phyloP scores from a whole-genome alignment of 2,888 invertebrate species.

The Hemithea aestivaria region DNA sequence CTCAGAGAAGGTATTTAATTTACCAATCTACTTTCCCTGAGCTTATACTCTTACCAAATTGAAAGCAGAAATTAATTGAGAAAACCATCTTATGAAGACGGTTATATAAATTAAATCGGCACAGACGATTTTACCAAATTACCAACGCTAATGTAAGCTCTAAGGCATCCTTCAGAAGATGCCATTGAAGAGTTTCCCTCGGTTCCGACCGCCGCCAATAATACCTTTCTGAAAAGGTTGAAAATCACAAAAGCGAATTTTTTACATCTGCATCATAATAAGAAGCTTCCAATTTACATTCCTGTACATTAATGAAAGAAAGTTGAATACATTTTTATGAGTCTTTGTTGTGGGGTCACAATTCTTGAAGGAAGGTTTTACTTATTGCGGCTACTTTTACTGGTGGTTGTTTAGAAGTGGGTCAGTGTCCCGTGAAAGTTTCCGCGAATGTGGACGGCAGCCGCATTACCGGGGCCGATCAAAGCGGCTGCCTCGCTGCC shows the following conservation, averaged over 20 bases:
- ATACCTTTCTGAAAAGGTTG: constrained; percentile 6
- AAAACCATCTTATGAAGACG: constrained; percentile 5
- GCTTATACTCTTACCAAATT: constrained; percentile 7
- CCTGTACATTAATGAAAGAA: constrained; percentile 14
- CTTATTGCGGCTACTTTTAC: constrained; percentile 53
- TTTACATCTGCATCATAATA: constrained; percentile 16
- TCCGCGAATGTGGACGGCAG: constrained; percentile 60
- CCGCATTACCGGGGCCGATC: constrained; percentile 59
- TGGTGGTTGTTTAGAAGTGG: constrained; percentile 58
- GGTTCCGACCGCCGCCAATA: constrained; percentile 2
- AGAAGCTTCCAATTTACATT: constrained; percentile 12
- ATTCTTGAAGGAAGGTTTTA: constrained; percentile 47
- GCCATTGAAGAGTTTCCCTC: constrained; percentile 4
- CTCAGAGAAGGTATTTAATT: background rate
- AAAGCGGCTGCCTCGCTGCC: constrained; percentile 52
- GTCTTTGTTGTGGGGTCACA: constrained; percentile 25
- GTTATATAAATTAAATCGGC: constrained; percentile 7
- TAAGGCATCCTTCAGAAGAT: constrained; percentile 5
- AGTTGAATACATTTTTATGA: constrained; percentile 24
- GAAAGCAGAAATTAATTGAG: constrained; percentile 6
- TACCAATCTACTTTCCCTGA: constrained; percentile 4
- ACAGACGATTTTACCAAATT: constrained; percentile 12
- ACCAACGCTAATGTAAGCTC: constrained; percentile 11
- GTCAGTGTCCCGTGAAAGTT: constrained; percentile 74
- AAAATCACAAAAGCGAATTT: constrained; percentile 10